These are phyloP conservation scores for Cavia porcellus DNA, from an alignment of 2,113 vertebrate genomes.

Conservation along the genomic window DNA sequence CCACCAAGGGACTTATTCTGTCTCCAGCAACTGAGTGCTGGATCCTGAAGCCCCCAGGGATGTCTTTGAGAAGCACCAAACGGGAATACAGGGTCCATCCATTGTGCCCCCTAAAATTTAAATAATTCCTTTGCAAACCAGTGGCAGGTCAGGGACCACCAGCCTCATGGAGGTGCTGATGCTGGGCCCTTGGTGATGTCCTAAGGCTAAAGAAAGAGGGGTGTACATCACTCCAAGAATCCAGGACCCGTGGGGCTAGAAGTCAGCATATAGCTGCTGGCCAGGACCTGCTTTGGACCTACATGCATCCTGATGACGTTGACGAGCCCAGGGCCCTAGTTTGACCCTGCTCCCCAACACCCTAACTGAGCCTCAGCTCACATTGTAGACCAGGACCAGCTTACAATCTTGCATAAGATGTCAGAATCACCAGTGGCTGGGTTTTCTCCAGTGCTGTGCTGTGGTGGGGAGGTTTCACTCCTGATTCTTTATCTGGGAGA, in stretches of 20 bases:
- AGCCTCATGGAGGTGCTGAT: neutral
- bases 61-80: accelerated
- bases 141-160: neutral
- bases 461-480: neutral
- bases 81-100: neutral
- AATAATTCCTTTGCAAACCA: neutral
- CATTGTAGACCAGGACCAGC: neutral
- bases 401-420: no score
- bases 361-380: accelerated
- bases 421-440: neutral
- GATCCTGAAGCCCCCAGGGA: neutral
- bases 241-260: neutral
- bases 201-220: neutral
- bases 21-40: neutral
- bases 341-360: accelerated
- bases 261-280: neutral
- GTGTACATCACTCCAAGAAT: neutral
- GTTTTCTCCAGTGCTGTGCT: neutral
- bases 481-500: neutral
- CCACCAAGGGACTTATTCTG: neutral
- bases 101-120: neutral
- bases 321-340: neutral
- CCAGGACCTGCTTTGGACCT: neutral
- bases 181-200: neutral
- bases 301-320: neutral